Evolutionary conservation across 2,113 vertebrate species (phyloP).

Genomic region (Cyprinodon tularosa): DNA sequence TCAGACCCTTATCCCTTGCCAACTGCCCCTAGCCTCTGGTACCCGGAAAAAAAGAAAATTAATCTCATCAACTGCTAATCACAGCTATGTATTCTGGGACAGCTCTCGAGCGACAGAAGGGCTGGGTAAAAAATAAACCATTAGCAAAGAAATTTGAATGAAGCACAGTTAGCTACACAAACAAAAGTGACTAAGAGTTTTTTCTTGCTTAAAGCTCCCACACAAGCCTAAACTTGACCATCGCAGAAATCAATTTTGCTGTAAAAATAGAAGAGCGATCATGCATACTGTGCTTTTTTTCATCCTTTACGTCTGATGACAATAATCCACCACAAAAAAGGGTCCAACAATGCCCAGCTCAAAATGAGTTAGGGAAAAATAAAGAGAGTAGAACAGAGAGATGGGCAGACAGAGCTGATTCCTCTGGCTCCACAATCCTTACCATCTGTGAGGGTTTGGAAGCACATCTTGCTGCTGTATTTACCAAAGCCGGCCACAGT

Average conservation of each 20-base stretch:
- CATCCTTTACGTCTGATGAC: slow-evolving; percentile 42
- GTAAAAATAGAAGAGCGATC: slow-evolving; percentile 57
- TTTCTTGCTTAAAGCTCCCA: slow-evolving; percentile 36
- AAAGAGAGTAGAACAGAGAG: slow-evolving; percentile 28
- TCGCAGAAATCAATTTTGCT: slow-evolving; percentile 61
- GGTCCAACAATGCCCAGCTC: slow-evolving; percentile 18
- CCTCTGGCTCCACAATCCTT: slow-evolving; percentile 72
- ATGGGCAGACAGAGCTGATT: slow-evolving; percentile 43
- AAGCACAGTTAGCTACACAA: slow-evolving; percentile 69
- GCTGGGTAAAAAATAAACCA: slow-evolving; percentile 71
- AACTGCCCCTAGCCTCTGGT: slow-evolving; percentile 39
- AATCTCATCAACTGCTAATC: slow-evolving; percentile 77
- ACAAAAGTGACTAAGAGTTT: slow-evolving; percentile 66
- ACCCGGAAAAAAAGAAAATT: slow-evolving; percentile 55
- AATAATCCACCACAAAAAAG: slow-evolving; percentile 50
- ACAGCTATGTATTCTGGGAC: slow-evolving; percentile 78
- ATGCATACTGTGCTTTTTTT: slow-evolving; percentile 36
- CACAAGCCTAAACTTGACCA: slow-evolving; percentile 41
- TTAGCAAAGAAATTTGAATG: slow-evolving; percentile 76
- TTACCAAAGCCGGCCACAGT: slow-evolving; percentile 97
- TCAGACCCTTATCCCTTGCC: slow-evolving; percentile 38
- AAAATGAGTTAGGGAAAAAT: slow-evolving; percentile 4
- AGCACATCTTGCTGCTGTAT: slow-evolving; percentile 99
- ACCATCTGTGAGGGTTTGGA: slow-evolving; percentile 98
- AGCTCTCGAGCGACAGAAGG: slow-evolving; percentile 69